phyloP scores from a whole-genome alignment of 2,888 invertebrate genomes.

The Lepas anatifera region DNA sequence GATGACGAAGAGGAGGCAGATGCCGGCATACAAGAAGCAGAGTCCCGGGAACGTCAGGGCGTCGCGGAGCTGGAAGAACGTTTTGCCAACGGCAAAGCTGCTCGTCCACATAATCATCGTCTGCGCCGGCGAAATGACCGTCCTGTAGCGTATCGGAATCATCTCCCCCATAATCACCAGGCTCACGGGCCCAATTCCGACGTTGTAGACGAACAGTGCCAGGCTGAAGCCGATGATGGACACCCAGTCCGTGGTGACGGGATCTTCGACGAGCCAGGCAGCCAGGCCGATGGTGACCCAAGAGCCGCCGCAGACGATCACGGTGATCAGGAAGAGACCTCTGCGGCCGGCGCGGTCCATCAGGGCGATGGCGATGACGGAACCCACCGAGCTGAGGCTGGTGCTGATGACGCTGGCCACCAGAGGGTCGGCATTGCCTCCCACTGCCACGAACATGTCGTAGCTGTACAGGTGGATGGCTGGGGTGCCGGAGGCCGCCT shows the following conservation, averaged over 20 bases:
- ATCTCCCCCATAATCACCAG: constrained; percentile 10
- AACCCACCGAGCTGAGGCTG: constrained; percentile 6
- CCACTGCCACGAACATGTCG: constrained; percentile 9
- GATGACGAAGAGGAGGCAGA: background rate
- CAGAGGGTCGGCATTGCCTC: constrained; percentile 4
- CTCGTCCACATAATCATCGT: background rate
- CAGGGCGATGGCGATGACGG: background rate
- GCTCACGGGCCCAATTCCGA: constrained; percentile 11
- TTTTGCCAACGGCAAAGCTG: constrained; percentile 11
- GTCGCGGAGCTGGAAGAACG: constrained; percentile 13
- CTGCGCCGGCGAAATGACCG: constrained; percentile 5
- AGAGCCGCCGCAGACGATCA: background rate
- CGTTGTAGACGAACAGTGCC: constrained; percentile 12
- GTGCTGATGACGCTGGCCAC: background rate
- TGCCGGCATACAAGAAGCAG: background rate
- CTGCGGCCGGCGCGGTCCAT: constrained; percentile 8
- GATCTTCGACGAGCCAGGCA: background rate
- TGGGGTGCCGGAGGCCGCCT: constrained; percentile 10
- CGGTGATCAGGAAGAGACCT: background rate
- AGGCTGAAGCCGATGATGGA: background rate
- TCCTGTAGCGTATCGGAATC: constrained; percentile 6
- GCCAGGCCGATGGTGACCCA: background rate
- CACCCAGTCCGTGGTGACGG: constrained; percentile 10
- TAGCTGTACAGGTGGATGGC: constrained; percentile 13
- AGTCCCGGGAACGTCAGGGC: background rate